Conservation (phyloP, 1,140 invertebrate species). For the Drosophila bifasciata region DNA sequence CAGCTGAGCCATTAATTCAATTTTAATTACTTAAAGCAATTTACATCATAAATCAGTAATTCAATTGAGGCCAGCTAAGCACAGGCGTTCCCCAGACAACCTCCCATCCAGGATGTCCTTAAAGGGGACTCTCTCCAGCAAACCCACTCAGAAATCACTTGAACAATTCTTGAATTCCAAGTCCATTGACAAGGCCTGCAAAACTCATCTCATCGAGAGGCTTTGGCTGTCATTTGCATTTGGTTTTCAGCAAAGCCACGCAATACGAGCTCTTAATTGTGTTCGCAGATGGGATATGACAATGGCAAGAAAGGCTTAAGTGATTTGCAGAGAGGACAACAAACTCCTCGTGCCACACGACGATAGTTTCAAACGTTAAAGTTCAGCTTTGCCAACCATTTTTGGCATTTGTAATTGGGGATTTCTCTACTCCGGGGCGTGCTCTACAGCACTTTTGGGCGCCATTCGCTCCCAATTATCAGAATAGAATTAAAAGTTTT, state of each 20-base stretch:
- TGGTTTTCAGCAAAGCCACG: conserved; percentile 19
- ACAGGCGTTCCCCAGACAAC: too few relatives aligned
- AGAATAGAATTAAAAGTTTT: conserved; percentile 71
- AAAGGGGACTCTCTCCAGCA: conserved; percentile 1
- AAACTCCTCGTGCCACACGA: not conserved
- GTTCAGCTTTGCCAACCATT: conserved; percentile 25
- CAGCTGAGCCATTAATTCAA: conserved; percentile 47
- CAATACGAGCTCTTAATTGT: not conserved
- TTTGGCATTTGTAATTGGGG: conserved; percentile 17
- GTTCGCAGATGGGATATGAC: too few relatives aligned
- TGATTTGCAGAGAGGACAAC: not conserved
- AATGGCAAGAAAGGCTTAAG: not conserved
- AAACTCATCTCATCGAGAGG: conserved; percentile 51
- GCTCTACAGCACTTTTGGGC: conserved; percentile 7
- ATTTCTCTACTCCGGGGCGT: not conserved
- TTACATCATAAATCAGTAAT: conserved; percentile 41
- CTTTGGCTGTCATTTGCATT: conserved; percentile 62
- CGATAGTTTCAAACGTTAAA: conserved; percentile 34
- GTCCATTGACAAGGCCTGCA: conserved; percentile 21
- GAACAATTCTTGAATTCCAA: conserved; percentile 6
- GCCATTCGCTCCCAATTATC: conserved; percentile 57
- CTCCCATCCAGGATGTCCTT: not conserved
- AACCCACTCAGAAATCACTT: conserved; percentile 17
- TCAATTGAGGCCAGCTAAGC: conserved; percentile 9
- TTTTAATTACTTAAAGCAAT: conserved; percentile 49